Evolutionary conservation across 2,797 vertebrate species (phyloP).

Genomic region (Scolopax rusticola): DNA sequence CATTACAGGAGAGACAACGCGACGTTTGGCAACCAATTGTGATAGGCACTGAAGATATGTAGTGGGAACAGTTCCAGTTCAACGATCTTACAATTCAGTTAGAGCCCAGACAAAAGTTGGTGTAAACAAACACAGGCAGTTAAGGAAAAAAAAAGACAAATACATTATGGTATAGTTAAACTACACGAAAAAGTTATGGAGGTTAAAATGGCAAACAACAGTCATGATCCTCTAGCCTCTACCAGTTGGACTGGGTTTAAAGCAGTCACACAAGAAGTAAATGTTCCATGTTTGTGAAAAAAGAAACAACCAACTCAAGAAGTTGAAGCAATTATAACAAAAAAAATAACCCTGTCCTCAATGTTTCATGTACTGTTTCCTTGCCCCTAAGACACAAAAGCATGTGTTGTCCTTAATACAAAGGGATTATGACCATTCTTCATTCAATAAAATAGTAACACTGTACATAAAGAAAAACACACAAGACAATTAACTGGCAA

Average conservation of each 20-base stretch:
- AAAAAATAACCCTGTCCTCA: not conserved
- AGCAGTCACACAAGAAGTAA: not conserved
- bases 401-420: not conserved
- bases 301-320: not conserved
- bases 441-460: not conserved
- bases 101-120: constrained; percentile 24
- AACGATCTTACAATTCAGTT: constrained; percentile 53
- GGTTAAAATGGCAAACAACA: constrained; percentile 26
- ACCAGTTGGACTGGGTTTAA: constrained; percentile 15
- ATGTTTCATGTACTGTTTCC: not conserved
- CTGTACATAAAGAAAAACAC: not conserved
- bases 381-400: not conserved
- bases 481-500: constrained; percentile 27
- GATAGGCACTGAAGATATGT: constrained; percentile 6
- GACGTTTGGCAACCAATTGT: constrained; percentile 34
- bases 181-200: not conserved
- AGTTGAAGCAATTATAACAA: not conserved
- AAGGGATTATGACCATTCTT: not conserved
- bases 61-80: constrained; percentile 66
- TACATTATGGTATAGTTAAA: constrained; percentile 32
- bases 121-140: constrained; percentile 51
- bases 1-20: constrained; percentile 53
- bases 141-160: constrained; percentile 30
- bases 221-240: not conserved
- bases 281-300: not conserved